Conservation (phyloP, 1,140 invertebrate species). For the Drosophila mayri region DNA sequence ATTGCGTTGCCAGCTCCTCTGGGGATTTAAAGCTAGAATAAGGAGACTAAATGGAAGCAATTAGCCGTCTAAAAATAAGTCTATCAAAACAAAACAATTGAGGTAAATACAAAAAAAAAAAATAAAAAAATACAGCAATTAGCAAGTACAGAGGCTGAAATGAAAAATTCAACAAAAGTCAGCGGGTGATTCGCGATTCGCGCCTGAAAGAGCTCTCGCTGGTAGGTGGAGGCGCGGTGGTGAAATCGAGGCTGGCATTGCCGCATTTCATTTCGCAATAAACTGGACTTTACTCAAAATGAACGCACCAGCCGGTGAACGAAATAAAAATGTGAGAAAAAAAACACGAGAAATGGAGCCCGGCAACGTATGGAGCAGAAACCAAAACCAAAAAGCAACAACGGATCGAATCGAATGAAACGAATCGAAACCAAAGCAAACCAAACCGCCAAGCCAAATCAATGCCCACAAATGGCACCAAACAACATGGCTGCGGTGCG, state of each 20-base stretch:
- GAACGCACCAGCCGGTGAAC: conserved; percentile 33
- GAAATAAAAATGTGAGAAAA: conserved; percentile 59
- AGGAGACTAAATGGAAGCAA: conserved; percentile 25
- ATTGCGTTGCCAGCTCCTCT: conserved; percentile 29
- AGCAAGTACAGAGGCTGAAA: neutral
- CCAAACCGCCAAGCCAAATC: conserved; percentile 71
- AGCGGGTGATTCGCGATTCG: conserved; percentile 1
- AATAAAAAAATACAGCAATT: conserved; percentile 25
- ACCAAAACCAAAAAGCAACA: conserved; percentile 52
- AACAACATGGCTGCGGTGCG: conserved; percentile 45
- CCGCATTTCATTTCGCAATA: conserved; percentile 66
- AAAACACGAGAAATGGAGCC: conserved; percentile 16
- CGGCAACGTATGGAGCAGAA: conserved; percentile 12
- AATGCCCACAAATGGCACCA: conserved; percentile 68
- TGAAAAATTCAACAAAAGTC: conserved; percentile 15
- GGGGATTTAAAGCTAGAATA: conserved; percentile 24
- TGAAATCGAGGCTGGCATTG: conserved; percentile 16
- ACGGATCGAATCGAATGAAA: conserved; percentile 44
- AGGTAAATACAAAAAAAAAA: conserved; percentile 5
- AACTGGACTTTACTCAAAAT: conserved; percentile 59
- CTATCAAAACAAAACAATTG: conserved; percentile 30
- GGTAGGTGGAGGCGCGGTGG: neutral
- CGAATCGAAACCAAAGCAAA: conserved; percentile 26
- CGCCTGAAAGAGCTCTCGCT: conserved; percentile 9
- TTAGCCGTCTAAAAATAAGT: conserved; percentile 30